Base-by-base conservation (phyloP, 2,797 vertebrate genomes). In the Graptemys geographica region DNA sequence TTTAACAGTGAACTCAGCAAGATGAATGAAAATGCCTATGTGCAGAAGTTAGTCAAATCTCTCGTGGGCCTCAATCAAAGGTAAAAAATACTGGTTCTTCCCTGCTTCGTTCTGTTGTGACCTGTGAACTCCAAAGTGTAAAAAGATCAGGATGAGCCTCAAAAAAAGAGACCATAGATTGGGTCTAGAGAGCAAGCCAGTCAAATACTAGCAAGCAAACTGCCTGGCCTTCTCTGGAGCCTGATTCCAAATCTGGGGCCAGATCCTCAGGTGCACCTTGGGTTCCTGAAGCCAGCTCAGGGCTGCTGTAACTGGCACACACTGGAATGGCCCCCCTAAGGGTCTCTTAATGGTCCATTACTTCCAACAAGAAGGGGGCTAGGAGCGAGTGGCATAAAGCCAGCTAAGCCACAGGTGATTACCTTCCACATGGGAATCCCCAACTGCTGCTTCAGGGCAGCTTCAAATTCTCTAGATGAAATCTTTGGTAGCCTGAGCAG, bases 1-100 rank as follows among this genome's bases (percentile, higher is more conserved):
- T 98, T 98, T 95, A 98, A 98, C 80, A 98, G 98, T 0, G 98
- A 98, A 92, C 97, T 98, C 83, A 98, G 98, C 93, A 98, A 98
- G 92, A 96, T 98, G 83, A 97, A 98, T 8, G 96, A 95, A 81
- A 94, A 96, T 0, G 98, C 97, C 25, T 95, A 91, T 0, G 90
- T 98, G 91, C 97, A 33, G 91, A 94, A 97, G 83, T 56, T 98
- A 44, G 97, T 98, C 81, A 97, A 92, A 84, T 80, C 96, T 52
- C 96, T 98, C 91, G 87, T 98, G 87, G 98, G 97, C 19, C 86
- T 97, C 86, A 96, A 94, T 89, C 94, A 97, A 44, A 97, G 97
- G 97, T 97, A 81, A 87, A 90, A 13, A 62, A 2, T 28, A 47
- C 12, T 31, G 7, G 15, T 49, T 49, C 44, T 49, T 78, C 44